Base-by-base conservation (phyloP, 1,140 invertebrate species). In the Drosophila pseudoobscura region DNA sequence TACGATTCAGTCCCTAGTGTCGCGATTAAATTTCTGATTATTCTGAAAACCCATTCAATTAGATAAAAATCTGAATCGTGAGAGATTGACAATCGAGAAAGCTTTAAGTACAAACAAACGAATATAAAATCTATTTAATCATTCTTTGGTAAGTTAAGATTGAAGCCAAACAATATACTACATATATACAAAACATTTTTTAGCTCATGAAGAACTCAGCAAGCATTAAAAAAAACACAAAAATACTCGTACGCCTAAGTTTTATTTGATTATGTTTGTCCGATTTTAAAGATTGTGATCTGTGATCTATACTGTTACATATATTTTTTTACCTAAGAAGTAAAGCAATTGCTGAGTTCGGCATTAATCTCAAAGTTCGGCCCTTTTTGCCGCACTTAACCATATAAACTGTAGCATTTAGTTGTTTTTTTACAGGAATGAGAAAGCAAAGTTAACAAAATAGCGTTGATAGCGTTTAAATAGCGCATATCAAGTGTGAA, bases 81-180 rank as follows among this genome's bases (percentile, higher is more conserved):
- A 13, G 35, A 39, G 24, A 59, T 73, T 47, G 65, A 44, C 52
- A 75, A 76, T 50, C 44, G 51, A 80, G 74, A 75, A 63, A 56
- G 29, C 52, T 53, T 47, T 57, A 35, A 78, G 44, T 63, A 49
- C 70, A 60, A 64, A 50, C 4, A 64, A 75, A 43, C 3, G 35
- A 55, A 46, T 58, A 75, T 52, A 22, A 43, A 55, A 60, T 24
- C 47, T 39, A 39, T 55, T 68, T 13, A 43, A 46, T 55, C 43
- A 80, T 77, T 63, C 56, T 87, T 85, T 87, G 82, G 82, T 85
- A 85, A 85, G 82, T 85, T 87, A 85, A 87, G 82, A 65, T 68
- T 41, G 62, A 66, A 72, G 15, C 22, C 58, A 58, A 49, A 68
- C 15, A 50, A 39, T 64, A 6, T 50, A 44, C 20, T 20, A 20